Percentiles rank a stretch among this genome's conserved stretches.
phyloP scores from a whole-genome alignment of 2,113 vertebrate species.

The Sinocyclocheilus anshuiensis region DNA sequence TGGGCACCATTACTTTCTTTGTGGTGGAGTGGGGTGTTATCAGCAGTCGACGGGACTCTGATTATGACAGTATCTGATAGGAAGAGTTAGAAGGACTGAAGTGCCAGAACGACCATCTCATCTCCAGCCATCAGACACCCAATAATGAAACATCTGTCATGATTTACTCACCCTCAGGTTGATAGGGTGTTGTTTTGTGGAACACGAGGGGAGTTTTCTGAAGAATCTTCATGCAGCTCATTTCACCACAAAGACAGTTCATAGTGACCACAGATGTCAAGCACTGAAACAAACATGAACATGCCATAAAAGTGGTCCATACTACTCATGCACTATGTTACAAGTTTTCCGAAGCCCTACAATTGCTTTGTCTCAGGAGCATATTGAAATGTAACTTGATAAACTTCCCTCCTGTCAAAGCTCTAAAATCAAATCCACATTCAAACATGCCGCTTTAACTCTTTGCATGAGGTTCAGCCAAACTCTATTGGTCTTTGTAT shows the following conservation, averaged over 20 bases:
- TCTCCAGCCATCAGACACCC: background rate
- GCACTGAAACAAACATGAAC: background rate
- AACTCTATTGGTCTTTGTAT: background rate
- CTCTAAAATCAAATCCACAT: background rate
- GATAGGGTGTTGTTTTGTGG: background rate
- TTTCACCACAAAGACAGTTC: background rate
- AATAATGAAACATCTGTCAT: background rate
- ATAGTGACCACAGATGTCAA: background rate
- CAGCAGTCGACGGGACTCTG: conserved; percentile 70
- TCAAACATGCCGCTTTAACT: background rate
- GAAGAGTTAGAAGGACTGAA: background rate
- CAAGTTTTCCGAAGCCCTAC: background rate
- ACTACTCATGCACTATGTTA: background rate
- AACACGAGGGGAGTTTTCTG: background rate
- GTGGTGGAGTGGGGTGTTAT: conserved; percentile 80
- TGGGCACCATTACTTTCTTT: conserved; percentile 89
- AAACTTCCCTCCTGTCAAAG: background rate
- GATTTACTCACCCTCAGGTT: background rate
- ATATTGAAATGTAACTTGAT: background rate
- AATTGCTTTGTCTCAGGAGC: background rate
- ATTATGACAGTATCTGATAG: conserved; percentile 87
- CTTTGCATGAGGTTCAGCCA: background rate
- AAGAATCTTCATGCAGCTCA: background rate
- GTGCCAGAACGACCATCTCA: background rate
- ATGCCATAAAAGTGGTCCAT: background rate